Evolutionary conservation across 2,888 invertebrate genomes (phyloP).

Genomic region (Scaptomyza tumidula): DNA sequence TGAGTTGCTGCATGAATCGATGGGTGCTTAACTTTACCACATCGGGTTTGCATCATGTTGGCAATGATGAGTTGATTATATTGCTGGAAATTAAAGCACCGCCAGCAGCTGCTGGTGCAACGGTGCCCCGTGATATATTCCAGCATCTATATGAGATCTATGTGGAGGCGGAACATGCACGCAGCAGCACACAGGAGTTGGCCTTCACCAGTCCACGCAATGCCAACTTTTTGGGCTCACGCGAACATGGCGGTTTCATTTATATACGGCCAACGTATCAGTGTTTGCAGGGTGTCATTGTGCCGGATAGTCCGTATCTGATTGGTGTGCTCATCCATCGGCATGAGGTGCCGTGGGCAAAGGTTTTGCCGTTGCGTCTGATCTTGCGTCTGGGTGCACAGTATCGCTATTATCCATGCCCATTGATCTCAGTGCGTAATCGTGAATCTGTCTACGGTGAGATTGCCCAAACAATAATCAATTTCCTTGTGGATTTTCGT

Average conservation of each 20-base stretch:
- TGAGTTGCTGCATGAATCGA: constrained; percentile 91
- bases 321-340: constrained; percentile 92
- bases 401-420: constrained; percentile 94
- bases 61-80: constrained; percentile 92
- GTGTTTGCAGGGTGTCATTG: constrained; percentile 90
- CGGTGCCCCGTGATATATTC: constrained; percentile 89
- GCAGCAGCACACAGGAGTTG: constrained; percentile 88
- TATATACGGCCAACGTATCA: constrained; percentile 92
- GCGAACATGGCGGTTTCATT: constrained; percentile 92
- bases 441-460: constrained; percentile 92
- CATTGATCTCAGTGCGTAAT: constrained; percentile 90
- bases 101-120: constrained; percentile 27
- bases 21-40: constrained; percentile 91
- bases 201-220: constrained; percentile 87
- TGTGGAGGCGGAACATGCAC: constrained; percentile 88
- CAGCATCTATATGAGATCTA: constrained; percentile 90
- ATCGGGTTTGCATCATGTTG: constrained; percentile 90
- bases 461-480: constrained; percentile 95
- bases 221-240: constrained; percentile 87
- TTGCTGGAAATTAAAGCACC: constrained; percentile 89
- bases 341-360: constrained; percentile 87
- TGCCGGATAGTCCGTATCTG: constrained; percentile 90
- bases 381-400: constrained; percentile 92
- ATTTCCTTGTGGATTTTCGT: constrained; percentile 93
- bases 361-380: constrained; percentile 90